Evolutionary conservation across 92 coral and sea anemone species (phyloP).

Genomic region (Heliopora coerulea): DNA sequence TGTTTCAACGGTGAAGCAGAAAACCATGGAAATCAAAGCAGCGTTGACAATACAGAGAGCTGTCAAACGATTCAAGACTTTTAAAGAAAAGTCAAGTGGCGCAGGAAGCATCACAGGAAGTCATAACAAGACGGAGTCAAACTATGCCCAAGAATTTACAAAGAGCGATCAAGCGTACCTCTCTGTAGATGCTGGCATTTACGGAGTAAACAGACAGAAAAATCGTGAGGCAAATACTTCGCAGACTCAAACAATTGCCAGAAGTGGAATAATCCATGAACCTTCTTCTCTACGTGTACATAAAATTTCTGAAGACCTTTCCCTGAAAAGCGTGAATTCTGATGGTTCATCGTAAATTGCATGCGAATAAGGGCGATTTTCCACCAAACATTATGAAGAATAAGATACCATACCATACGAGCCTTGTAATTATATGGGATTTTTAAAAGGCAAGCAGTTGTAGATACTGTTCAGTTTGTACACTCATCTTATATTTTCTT

Average conservation of each 20-base stretch:
- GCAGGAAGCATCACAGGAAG: neutral
- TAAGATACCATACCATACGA: too few species aligned
- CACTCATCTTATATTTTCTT: too few species aligned
- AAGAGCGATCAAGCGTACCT: too few species aligned
- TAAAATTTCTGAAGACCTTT: constrained; percentile 24
- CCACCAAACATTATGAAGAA: too few species aligned
- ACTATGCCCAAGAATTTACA: neutral
- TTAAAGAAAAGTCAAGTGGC: neutral
- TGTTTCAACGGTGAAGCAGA: constrained; percentile 66
- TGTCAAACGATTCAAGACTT: constrained; percentile 44
- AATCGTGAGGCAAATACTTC: neutral
- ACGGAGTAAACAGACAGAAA: neutral
- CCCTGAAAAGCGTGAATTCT: constrained; percentile 14
- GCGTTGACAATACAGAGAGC: constrained; percentile 74
- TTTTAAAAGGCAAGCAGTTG: too few species aligned
- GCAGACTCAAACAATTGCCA: neutral
- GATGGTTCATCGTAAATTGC: neutral
- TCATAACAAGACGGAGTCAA: neutral
- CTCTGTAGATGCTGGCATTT: neutral
- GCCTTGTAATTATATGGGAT: too few species aligned
- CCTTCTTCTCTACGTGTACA: neutral
- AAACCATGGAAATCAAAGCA: constrained; percentile 61
- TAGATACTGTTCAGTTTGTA: too few species aligned
- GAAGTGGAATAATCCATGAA: neutral
- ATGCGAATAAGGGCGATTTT: neutral